phyloP scores from a whole-genome alignment of 37 sponge, comb jelly and placozoan species.

The Cladorhizidae sp. region DNA sequence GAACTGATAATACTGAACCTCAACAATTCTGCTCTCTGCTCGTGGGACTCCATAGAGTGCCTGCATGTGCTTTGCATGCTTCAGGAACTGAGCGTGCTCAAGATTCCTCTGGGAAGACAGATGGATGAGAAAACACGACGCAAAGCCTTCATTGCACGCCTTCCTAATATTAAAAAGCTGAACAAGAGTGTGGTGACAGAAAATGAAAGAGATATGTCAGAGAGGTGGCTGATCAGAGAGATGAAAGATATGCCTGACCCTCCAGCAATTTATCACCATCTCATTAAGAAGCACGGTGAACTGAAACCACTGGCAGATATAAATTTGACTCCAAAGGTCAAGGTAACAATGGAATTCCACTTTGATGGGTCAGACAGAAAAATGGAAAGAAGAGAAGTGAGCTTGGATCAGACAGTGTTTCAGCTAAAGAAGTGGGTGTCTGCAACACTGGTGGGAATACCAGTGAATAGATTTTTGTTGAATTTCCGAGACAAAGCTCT shows the following conservation, averaged over 20 bases:
- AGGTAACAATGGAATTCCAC: constrained; percentile 23
- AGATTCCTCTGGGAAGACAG: constrained; percentile 29
- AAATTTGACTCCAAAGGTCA: background rate
- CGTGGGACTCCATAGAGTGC: constrained; percentile 43
- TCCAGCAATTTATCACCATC: constrained; percentile 12
- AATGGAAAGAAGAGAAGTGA: background rate
- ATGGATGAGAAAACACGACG: constrained; percentile 46
- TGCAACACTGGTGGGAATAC: constrained; percentile 6
- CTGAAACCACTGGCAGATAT: constrained; percentile 44
- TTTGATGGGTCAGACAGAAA: constrained; percentile 20
- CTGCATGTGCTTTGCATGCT: constrained; percentile 20
- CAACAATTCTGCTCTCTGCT: constrained; percentile 21
- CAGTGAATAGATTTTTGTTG: constrained; percentile 11
- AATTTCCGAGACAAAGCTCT: background rate
- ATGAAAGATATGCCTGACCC: background rate
- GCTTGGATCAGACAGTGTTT: constrained; percentile 17
- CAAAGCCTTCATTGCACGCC: constrained; percentile 45
- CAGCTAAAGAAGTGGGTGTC: constrained; percentile 48
- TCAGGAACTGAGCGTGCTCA: constrained; percentile 31
- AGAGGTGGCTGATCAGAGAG: constrained; percentile 56
- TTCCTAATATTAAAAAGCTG: constrained; percentile 29
- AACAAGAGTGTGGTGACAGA: constrained; percentile 57
- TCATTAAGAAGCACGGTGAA: constrained; percentile 49
- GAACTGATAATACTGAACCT: constrained; percentile 28
- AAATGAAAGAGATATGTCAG: constrained; percentile 59